Evolutionary conservation across 1,140 invertebrate species (phyloP), one percentile per base, ranked within the genome.

Genomic region (Acyrthosiphon pisum): DNA sequence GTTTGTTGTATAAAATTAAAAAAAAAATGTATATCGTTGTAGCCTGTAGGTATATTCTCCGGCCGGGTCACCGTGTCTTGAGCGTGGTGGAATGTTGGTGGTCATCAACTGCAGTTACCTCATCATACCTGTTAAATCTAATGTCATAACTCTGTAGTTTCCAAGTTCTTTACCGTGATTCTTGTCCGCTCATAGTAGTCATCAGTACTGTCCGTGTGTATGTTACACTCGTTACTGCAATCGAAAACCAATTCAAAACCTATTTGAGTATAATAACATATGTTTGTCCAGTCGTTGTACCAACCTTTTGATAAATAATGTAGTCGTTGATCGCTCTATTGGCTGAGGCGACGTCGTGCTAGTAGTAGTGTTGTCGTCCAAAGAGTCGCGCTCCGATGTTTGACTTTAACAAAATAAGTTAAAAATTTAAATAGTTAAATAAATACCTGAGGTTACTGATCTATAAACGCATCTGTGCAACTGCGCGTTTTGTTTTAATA

Each of bases 351-450:
- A 93, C 6, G 93, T 84, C 0, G 88, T 93, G 68, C 90, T 93
- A 94, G 94, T 96, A 7, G 98, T 95, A 1, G 97, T 97, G 95
- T 98, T 98, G 94, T 98, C 98, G 94, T 99, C 98, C 60, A 98
- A 95, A 0, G 98, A 98, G 95, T 98, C 98, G 46, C 97, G 96
- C 93, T 98, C 97, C 0, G 97, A 98, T 48, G 96, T 96, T 95
- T 97, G 96, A 95, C 97, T 97, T 94, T 94, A 94, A 95, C 94
- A 22, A 84, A 76, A 35, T 18, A 76, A 44, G 83, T 26, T 41
- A 41, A 11, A 44, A 41, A 84, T 41, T 44, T 18, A 41, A 41
- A 41, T 41, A 41, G 41, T 41, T 41, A 3, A 41, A 41, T 41
- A 41, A 41, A 18, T 6, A 76, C 6, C 18, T 76, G 6, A 4